Percentiles rank a stretch among this genome's conserved stretches.
Evolutionary conservation across 2,113 vertebrate genomes (phyloP).

Genomic region (Chloropsis cyanopogon): DNA sequence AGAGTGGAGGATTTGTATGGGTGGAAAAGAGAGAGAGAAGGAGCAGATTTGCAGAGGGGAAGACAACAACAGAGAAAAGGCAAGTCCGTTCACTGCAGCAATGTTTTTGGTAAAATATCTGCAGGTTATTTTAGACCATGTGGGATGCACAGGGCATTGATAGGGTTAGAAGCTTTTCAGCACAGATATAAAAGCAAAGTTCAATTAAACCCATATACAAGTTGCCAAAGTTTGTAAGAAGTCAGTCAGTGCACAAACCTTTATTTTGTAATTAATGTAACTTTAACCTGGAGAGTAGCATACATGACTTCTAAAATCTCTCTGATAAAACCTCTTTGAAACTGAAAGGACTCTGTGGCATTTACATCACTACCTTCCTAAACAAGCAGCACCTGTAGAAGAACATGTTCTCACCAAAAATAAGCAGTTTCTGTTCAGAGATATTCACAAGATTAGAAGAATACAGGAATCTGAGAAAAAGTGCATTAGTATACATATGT

Average conservation of each 20-base stretch:
- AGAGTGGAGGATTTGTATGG: not conserved
- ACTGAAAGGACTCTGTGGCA: not conserved
- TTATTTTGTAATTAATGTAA: not conserved
- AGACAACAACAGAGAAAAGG: not conserved
- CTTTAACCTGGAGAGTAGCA: not conserved
- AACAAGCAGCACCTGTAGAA: not conserved
- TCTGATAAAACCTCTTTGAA: not conserved
- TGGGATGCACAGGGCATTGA: not conserved
- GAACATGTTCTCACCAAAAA: not conserved
- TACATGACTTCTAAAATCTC: not conserved
- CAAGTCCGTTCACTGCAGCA: not conserved
- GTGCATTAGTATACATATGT: not conserved
- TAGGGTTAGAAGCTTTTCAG: not conserved
- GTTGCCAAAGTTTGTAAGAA: not conserved
- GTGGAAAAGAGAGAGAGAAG: not conserved
- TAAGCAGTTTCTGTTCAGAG: not conserved
- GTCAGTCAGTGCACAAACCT: not conserved
- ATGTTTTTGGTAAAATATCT: not conserved
- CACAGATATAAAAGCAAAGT: not conserved
- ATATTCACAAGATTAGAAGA: not conserved
- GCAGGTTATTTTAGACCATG: not conserved
- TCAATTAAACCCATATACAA: not conserved
- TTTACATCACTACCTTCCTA: not conserved
- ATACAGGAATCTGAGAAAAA: not conserved
- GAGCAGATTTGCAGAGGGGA: not conserved